Percentiles rank a stretch among this genome's conserved stretches.
phyloP scores from a whole-genome alignment of 2,113 vertebrate species.

The Tretioscincus oriximinensis region DNA sequence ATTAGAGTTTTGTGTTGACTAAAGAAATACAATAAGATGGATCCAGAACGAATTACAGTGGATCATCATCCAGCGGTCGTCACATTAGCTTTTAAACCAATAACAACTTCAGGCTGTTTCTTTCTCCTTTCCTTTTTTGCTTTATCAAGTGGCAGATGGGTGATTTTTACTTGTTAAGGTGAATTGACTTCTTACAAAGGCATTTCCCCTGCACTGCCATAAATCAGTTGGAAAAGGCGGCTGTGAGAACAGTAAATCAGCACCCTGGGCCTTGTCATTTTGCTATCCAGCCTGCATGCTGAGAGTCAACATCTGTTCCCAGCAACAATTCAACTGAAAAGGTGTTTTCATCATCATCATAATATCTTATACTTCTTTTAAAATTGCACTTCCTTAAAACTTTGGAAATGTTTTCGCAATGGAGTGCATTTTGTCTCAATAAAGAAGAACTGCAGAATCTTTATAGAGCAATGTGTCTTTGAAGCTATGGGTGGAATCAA shows the following conservation, averaged over 20 bases:
- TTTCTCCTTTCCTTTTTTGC: conserved; percentile 31
- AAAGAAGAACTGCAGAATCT: background rate
- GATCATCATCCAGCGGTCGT: conserved; percentile 2
- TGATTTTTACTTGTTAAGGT: conserved; percentile 41
- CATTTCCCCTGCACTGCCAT: conserved; percentile 32
- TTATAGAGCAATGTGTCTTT: background rate
- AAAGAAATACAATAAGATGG: background rate
- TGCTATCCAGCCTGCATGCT: conserved; percentile 12
- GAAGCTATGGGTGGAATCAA: background rate
- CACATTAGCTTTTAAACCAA: conserved; percentile 18
- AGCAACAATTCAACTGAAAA: conserved; percentile 10
- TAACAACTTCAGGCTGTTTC: conserved; percentile 16
- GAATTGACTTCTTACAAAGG: conserved; percentile 37
- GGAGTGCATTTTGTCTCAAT: background rate
- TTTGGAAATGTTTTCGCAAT: conserved; percentile 4
- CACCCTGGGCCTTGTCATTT: conserved; percentile 29
- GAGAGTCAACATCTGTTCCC: conserved; percentile 26
- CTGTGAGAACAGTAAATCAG: conserved; percentile 36
- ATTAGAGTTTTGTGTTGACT: conserved; percentile 6
- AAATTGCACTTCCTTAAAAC: conserved; percentile 25
- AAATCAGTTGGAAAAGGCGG: conserved; percentile 36
- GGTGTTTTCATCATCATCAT: conserved; percentile 26
- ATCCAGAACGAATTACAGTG: background rate
- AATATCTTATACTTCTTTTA: background rate
- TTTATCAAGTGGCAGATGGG: conserved; percentile 32